These are phyloP conservation scores for Nemurella pictetii DNA, from an alignment of 2,888 invertebrate species.

Conservation along the genomic window DNA sequence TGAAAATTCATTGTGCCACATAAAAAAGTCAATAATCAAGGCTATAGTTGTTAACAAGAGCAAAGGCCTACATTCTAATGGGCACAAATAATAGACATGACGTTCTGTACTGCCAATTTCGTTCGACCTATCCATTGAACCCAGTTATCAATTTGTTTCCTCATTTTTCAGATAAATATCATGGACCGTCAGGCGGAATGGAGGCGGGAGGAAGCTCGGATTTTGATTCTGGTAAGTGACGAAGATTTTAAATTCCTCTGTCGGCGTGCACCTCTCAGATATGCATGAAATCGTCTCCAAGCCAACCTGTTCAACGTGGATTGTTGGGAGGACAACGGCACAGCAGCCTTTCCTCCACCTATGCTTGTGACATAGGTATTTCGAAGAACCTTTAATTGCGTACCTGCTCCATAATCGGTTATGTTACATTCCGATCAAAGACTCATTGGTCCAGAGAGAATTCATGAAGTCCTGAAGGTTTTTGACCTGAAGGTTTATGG, in stretches of 20 bases:
- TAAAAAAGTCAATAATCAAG: conserved; percentile 31
- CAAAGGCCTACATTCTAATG: conserved; percentile 11
- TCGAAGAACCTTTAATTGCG: too few relatives aligned
- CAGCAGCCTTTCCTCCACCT: too few relatives aligned
- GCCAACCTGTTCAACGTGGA: too few relatives aligned
- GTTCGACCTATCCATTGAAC: conserved; percentile 10
- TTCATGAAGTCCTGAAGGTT: too few relatives aligned
- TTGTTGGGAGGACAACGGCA: too few relatives aligned
- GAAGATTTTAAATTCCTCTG: background rate
- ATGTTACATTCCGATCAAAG: too few relatives aligned
- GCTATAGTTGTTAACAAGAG: background rate
- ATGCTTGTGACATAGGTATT: too few relatives aligned
- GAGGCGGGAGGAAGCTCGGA: conserved; percentile 73
- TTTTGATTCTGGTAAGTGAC: conserved; percentile 59
- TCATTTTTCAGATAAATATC: conserved; percentile 40
- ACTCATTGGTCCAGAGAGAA: too few relatives aligned
- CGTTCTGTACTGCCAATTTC: background rate
- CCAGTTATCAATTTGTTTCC: background rate
- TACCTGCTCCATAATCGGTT: too few relatives aligned
- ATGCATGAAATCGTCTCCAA: too few relatives aligned
- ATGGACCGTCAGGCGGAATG: conserved; percentile 67
- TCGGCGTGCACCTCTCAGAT: background rate
- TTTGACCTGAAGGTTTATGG: too few relatives aligned
- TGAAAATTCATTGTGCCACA: conserved; percentile 13
- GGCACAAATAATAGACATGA: background rate